Evolutionary conservation across 2,797 vertebrate genomes (phyloP), one percentile per base, ranked within the genome.

Genomic region (Rhabdophis nuchalis): DNA sequence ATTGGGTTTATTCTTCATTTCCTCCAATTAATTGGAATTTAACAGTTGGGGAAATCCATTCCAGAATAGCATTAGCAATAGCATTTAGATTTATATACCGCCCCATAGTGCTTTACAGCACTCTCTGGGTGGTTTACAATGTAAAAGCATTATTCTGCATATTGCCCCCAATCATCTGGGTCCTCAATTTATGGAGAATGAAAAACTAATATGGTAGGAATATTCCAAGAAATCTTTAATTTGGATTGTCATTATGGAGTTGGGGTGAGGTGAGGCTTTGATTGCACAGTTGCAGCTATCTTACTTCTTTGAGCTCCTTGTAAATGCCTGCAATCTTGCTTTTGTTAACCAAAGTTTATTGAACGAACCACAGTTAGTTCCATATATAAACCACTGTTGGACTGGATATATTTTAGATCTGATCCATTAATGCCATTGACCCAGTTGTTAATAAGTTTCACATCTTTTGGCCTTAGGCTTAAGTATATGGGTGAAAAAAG

Each of bases 1-100:
- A 23, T 61, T 61, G 27, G 27, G 11, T 29, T 61, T 61, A 61
- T 29, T 57, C 20, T 57, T 61, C 11, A 61, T 88, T 94, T 95
- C 86, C 29, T 50, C 64, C 77, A 86, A 18, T 46, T 18, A 94
- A 94, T 89, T 92, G 88, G 93, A 88, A 93, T 91, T 94, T 92
- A 96, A 92, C 61, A 94, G 87, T 60, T 89, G 86, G 87, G 85
- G 92, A 29, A 9, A 61, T 29, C 11, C 10, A 61, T 61, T 61
- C 27, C 11, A 61, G 11, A 61, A 61, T 61, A 61, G 10, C 27
- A 57, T 61, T 61, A 29, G 27, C 58, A 60, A 60, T 60, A 60
- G 58, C 60, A 61, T 61, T 61, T 61, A 61, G 11, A 61, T 61
- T 29, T 61, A 29, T 61, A 61, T 61, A 61, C 4, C 11, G 0